These are phyloP conservation scores for Drosophila rhopaloa DNA, from an alignment of 1,140 invertebrate genomes.

Conservation along the genomic window DNA sequence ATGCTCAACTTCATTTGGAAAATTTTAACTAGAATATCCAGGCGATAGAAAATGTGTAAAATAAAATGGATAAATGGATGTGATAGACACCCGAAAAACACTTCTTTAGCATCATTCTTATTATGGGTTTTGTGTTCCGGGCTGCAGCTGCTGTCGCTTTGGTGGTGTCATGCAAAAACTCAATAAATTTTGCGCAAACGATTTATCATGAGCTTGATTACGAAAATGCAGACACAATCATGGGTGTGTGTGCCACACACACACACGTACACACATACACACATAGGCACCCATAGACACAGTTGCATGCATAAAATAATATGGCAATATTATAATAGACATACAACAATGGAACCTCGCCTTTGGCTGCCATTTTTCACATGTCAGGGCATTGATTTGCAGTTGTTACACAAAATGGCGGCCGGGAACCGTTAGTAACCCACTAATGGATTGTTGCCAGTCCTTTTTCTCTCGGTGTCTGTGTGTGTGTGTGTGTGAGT, in stretches of 20 bases:
- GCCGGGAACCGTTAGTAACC: slow-evolving; percentile 61
- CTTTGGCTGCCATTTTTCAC: slow-evolving; percentile 71
- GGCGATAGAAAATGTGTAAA: neutral
- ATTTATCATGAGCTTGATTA: slow-evolving; percentile 82
- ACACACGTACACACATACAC: slow-evolving; percentile 12
- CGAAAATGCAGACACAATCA: slow-evolving; percentile 78
- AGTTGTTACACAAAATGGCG: slow-evolving; percentile 78
- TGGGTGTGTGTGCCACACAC: slow-evolving; percentile 19
- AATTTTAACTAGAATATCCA: neutral
- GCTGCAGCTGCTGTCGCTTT: slow-evolving; percentile 64
- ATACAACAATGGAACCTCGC: slow-evolving; percentile 57
- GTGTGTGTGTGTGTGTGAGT: slow-evolving; percentile 19
- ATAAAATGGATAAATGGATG: neutral
- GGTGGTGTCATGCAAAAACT: slow-evolving; percentile 78
- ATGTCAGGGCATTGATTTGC: slow-evolving; percentile 76
- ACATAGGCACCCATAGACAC: slow-evolving; percentile 18
- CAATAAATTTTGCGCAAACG: slow-evolving; percentile 80
- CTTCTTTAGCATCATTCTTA: slow-evolving; percentile 18
- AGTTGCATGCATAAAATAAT: slow-evolving; percentile 81
- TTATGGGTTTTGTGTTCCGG: slow-evolving; percentile 21
- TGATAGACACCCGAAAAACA: slow-evolving; percentile 13
- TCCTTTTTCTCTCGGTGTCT: neutral
- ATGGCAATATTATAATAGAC: slow-evolving; percentile 79
- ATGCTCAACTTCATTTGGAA: neutral
- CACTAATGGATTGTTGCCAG: slow-evolving; percentile 71